Evolutionary conservation across 2,888 invertebrate genomes (phyloP).

Genomic region (Hemaris fuciformis): DNA sequence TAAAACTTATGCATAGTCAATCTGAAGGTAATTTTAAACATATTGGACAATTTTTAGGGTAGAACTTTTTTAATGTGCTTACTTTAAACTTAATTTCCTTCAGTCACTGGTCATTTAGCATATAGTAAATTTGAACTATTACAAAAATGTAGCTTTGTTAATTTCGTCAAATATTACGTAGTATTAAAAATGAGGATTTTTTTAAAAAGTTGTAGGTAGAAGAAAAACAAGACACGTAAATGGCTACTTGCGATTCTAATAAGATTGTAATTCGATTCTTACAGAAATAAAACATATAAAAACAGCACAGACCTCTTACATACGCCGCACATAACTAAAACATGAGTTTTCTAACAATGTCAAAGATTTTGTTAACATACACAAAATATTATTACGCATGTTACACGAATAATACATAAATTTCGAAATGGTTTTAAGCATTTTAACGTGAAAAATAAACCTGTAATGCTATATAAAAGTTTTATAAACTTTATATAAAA

Average conservation of each 20-base stretch:
- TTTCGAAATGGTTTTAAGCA: not conserved
- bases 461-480: not conserved
- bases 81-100: too few relatives aligned
- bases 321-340: slow-evolving; percentile 19
- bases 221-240: not conserved
- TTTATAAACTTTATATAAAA: not conserved
- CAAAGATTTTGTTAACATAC: slow-evolving; percentile 12
- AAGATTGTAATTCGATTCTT: slow-evolving; percentile 39
- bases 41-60: too few relatives aligned
- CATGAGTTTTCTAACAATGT: slow-evolving; percentile 19
- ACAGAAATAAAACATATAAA: not conserved
- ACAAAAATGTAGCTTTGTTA: too few relatives aligned
- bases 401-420: not conserved
- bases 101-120: too few relatives aligned
- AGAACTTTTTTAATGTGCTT: too few relatives aligned
- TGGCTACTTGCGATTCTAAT: slow-evolving; percentile 26
- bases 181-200: not conserved
- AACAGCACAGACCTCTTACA: not conserved
- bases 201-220: not conserved
- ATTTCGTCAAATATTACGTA: too few relatives aligned
- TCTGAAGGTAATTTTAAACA: too few relatives aligned
- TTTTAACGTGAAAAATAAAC: not conserved
- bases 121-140: too few relatives aligned
- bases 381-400: slow-evolving; percentile 15
- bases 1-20: too few relatives aligned